phyloP scores from a whole-genome alignment of 2,797 vertebrate genomes.

The Harpagifer antarcticus region DNA sequence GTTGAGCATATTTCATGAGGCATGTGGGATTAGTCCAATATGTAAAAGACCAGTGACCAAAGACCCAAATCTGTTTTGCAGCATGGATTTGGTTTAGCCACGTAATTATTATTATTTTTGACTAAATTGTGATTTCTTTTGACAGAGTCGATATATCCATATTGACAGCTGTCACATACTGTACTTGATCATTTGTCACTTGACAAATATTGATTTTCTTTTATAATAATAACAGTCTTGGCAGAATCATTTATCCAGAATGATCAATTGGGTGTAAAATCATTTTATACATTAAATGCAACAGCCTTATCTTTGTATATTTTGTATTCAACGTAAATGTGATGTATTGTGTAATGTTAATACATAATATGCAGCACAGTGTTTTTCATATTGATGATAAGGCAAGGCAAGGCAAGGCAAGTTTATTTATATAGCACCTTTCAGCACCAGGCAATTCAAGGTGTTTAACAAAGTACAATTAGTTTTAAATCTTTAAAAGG shows the following conservation, averaged over 20 bases:
- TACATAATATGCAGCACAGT: neutral
- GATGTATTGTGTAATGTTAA: conserved; percentile 10
- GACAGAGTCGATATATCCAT: conserved; percentile 14
- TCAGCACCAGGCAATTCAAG: too few relatives aligned
- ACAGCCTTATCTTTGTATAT: neutral
- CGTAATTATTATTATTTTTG: conserved; percentile 4
- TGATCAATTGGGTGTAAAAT: conserved; percentile 19
- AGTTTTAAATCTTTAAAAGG: conserved; percentile 15
- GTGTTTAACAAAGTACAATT: conserved; percentile 12
- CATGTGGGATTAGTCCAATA: conserved; percentile 8
- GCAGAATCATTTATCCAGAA: conserved; percentile 14
- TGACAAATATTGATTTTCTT: conserved; percentile 27
- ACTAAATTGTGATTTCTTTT: conserved; percentile 2
- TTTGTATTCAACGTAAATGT: conserved; percentile 18
- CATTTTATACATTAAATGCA: conserved; percentile 10
- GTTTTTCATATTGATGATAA: conserved; percentile 19
- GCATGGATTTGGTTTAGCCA: neutral
- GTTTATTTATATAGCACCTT: too few relatives aligned
- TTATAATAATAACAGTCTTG: neutral
- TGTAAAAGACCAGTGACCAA: neutral
- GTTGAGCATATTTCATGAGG: neutral
- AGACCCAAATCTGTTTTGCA: conserved; percentile 12
- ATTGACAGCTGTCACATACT: conserved; percentile 17
- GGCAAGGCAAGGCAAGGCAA: too few relatives aligned
- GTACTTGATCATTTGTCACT: conserved; percentile 14